Conservation (phyloP, 2,797 vertebrate species). For the Lycodopsis pacificus region DNA sequence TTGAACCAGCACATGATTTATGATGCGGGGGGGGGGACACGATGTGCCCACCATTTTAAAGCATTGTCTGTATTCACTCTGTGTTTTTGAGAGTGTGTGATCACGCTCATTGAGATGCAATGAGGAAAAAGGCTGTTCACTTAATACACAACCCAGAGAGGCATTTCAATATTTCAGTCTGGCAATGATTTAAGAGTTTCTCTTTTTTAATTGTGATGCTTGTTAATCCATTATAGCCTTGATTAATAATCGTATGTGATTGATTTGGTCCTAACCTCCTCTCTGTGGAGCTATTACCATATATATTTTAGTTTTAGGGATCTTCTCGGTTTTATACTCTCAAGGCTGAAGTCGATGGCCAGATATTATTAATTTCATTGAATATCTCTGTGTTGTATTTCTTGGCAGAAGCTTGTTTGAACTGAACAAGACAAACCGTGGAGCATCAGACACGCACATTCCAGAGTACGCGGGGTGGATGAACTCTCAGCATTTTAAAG, state of each 20-base stretch:
- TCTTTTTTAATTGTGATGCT: conserved; percentile 21
- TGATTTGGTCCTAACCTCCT: conserved; percentile 32
- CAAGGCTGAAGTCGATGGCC: conserved; percentile 47
- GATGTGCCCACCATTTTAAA: conserved; percentile 18
- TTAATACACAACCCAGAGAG: conserved; percentile 24
- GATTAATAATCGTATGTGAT: conserved; percentile 46
- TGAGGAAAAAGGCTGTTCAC: neutral
- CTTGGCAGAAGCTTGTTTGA: conserved; percentile 57
- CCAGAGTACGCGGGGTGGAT: conserved; percentile 30
- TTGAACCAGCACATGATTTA: conserved; percentile 52
- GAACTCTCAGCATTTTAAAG: conserved; percentile 39
- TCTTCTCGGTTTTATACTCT: conserved; percentile 44
- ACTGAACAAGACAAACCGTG: conserved; percentile 40
- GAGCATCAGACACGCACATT: conserved; percentile 46
- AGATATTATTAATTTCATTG: conserved; percentile 63
- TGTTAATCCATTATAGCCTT: conserved; percentile 33
- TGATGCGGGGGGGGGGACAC: conserved; percentile 18
- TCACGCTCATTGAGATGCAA: conserved; percentile 14
- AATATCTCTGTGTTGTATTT: conserved; percentile 50
- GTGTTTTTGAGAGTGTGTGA: conserved; percentile 5
- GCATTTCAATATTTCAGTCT: conserved; percentile 16
- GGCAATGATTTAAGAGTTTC: conserved; percentile 19
- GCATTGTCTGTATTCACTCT: conserved; percentile 1
- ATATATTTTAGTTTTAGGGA: conserved; percentile 45
- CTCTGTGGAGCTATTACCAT: conserved; percentile 28